phyloP scores from a whole-genome alignment of 2,113 vertebrate species.

The Ochotona princeps region DNA sequence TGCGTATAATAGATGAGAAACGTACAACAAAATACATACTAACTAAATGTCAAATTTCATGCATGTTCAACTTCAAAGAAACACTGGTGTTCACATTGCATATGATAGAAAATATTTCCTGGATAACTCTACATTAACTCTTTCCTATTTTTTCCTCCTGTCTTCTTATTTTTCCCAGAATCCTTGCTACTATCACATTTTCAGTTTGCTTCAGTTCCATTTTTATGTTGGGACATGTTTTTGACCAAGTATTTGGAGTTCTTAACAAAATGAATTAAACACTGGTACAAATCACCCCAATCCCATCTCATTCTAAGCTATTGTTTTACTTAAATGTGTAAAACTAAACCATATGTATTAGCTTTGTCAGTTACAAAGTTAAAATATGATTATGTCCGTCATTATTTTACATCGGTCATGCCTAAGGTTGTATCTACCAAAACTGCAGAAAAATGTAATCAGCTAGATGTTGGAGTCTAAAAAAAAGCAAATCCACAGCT shows the following conservation, averaged over 20 bases:
- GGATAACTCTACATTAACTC: neutral
- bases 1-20: neutral
- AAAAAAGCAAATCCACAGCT: constrained; percentile 3
- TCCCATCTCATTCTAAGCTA: neutral
- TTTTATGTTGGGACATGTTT: neutral
- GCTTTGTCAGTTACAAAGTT: constrained; percentile 20
- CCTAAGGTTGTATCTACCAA: constrained; percentile 45
- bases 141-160: neutral
- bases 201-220: neutral
- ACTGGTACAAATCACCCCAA: constrained; percentile 4
- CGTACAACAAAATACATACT: neutral
- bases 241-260: neutral
- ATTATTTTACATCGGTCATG: constrained; percentile 51
- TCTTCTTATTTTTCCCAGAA: constrained; percentile 10
- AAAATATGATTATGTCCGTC: constrained; percentile 45
- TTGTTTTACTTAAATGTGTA: constrained; percentile 51
- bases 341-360: constrained; percentile 58
- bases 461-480: constrained; percentile 32
- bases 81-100: neutral
- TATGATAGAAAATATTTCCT: neutral
- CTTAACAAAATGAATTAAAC: constrained; percentile 32
- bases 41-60: neutral
- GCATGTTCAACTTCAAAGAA: neutral
- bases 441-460: constrained; percentile 59
- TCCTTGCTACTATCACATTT: constrained; percentile 11